Conservation (phyloP, 2,113 vertebrate species). For the Corapipo altera region DNA sequence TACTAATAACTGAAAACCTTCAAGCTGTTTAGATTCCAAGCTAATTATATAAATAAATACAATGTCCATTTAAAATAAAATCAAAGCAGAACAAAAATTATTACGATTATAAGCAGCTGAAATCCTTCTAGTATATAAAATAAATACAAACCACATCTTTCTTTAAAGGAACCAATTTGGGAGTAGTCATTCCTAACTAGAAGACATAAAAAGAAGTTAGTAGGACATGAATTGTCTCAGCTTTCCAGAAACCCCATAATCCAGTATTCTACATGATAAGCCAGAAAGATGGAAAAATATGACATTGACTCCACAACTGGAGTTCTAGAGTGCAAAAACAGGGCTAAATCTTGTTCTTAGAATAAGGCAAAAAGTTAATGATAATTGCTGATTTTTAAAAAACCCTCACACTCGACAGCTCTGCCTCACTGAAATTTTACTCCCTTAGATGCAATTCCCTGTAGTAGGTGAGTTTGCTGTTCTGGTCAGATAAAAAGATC, state of each 20-base stretch:
- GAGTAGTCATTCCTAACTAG: not conserved
- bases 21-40: not conserved
- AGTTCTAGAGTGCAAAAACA: not conserved
- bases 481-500: not conserved
- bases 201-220: not conserved
- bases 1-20: not conserved
- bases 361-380: not conserved
- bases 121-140: not conserved
- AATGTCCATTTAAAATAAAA: not conserved
- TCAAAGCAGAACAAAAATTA: not conserved
- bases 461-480: not conserved
- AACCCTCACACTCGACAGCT: not conserved
- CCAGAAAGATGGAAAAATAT: not conserved
- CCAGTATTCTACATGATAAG: not conserved
- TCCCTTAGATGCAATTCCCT: not conserved
- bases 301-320: not conserved
- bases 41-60: not conserved
- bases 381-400: not conserved
- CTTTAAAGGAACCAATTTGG: not conserved
- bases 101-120: not conserved
- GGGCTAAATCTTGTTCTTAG: not conserved
- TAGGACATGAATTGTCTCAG: not conserved
- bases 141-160: not conserved
- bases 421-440: not conserved
- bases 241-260: not conserved